Percentiles rank a stretch among this genome's conserved stretches.
phyloP scores from a whole-genome alignment of 2,888 invertebrate genomes.

The Stomorhina lunata region DNA sequence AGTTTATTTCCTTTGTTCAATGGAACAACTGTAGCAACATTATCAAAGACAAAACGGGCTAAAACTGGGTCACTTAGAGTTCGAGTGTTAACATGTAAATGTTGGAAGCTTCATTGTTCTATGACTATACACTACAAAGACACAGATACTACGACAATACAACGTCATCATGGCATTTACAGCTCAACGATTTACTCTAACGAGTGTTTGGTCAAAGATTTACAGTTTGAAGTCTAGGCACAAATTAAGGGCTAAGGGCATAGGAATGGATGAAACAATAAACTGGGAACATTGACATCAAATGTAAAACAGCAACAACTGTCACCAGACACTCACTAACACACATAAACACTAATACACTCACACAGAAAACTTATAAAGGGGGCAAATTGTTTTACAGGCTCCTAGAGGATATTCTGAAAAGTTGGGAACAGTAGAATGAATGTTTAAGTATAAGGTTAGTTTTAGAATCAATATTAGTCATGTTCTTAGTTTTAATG shows the following conservation, averaged over 20 bases:
- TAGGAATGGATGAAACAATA: not conserved
- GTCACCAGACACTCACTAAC: slow-evolving; percentile 27
- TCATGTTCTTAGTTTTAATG: no score
- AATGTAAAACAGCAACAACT: slow-evolving; percentile 50
- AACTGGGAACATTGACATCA: slow-evolving; percentile 23
- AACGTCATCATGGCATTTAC: slow-evolving; percentile 58
- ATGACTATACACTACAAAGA: not conserved
- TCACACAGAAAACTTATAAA: not conserved
- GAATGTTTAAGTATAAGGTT: not conserved
- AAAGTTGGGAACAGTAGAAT: not conserved
- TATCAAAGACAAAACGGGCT: not conserved
- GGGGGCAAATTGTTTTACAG: not conserved
- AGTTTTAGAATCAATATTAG: no score
- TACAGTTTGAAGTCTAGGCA: slow-evolving; percentile 43
- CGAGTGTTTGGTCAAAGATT: slow-evolving; percentile 62
- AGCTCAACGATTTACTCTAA: slow-evolving; percentile 61
- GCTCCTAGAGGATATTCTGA: not conserved
- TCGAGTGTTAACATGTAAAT: slow-evolving; percentile 16
- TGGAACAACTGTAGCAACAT: not conserved
- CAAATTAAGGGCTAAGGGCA: no score
- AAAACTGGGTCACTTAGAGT: not conserved
- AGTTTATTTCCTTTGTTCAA: slow-evolving; percentile 13
- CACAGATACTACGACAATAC: slow-evolving; percentile 26
- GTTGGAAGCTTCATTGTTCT: not conserved
- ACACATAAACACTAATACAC: not conserved